Evolutionary conservation across 2,888 invertebrate species (phyloP).

Genomic region (Epistrophe eligans): DNA sequence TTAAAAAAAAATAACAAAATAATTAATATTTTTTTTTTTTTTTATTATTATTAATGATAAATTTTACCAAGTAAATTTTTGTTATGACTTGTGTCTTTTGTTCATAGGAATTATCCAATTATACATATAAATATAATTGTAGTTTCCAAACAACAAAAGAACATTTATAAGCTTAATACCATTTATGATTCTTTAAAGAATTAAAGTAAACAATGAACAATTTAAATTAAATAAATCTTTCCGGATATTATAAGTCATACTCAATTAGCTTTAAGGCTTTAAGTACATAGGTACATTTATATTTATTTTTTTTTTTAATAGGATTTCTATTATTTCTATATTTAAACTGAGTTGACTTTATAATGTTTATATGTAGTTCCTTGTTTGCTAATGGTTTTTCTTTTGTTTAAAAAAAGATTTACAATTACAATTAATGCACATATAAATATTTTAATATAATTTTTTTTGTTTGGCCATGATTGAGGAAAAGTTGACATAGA

Average conservation of each 20-base stretch:
- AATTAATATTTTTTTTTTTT: background rate
- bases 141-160: background rate
- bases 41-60: conserved; percentile 2
- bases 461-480: no score
- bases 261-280: background rate
- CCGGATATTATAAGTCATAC: background rate
- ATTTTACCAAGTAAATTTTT: conserved; percentile 2
- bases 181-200: background rate
- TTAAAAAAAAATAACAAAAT: background rate
- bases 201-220: background rate
- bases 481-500: no score
- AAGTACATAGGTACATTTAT: no score
- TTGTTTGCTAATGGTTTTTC: no score
- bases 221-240: background rate
- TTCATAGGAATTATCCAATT: background rate
- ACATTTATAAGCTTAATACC: background rate
- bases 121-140: background rate
- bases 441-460: no score
- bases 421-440: no score
- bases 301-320: no score
- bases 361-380: no score
- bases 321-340: no score
- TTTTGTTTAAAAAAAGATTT: no score
- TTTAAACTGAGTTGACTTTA: no score
- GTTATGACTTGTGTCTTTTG: conserved; percentile 26